phyloP scores from a whole-genome alignment of 1,140 invertebrate species.

The Globodera rostochiensis region DNA sequence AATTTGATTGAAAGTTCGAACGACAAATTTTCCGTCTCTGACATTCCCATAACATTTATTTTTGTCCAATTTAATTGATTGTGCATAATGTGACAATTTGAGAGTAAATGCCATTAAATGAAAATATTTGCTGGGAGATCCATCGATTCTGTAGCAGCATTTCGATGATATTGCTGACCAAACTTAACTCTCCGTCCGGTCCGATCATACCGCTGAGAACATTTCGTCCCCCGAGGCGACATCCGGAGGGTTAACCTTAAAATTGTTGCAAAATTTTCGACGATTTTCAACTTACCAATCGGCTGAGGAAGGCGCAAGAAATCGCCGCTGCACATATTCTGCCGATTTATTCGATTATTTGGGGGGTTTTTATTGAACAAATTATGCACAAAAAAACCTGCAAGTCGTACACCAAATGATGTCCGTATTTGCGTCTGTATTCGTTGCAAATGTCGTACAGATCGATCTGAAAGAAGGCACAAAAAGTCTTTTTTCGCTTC shows the following conservation, averaged over 20 bases:
- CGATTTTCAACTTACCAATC: slow-evolving; percentile 9
- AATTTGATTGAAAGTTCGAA: too few species aligned
- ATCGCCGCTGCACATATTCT: slow-evolving; percentile 53
- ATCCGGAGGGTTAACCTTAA: slow-evolving; percentile 28
- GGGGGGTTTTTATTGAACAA: neutral
- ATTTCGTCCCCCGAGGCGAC: slow-evolving; percentile 31
- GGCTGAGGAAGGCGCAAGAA: slow-evolving; percentile 47
- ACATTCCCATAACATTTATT: too few species aligned
- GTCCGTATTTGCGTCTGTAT: slow-evolving; percentile 42
- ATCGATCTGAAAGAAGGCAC: slow-evolving; percentile 39
- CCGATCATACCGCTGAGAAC: slow-evolving; percentile 10
- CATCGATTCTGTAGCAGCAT: too few species aligned
- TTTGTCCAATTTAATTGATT: too few species aligned
- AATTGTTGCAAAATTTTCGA: neutral
- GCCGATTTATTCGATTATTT: neutral
- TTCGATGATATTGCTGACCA: too few species aligned
- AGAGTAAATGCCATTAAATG: too few species aligned
- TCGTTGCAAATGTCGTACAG: slow-evolving; percentile 49
- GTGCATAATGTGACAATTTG: too few species aligned
- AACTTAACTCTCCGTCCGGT: neutral
- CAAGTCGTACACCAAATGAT: slow-evolving; percentile 40
- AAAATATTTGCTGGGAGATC: too few species aligned
- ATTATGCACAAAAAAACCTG: slow-evolving; percentile 39
- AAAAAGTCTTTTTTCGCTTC: neutral
- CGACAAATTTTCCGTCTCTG: too few species aligned